Base-by-base conservation (phyloP, 2,113 vertebrate genomes). In the Salvator merianae region DNA sequence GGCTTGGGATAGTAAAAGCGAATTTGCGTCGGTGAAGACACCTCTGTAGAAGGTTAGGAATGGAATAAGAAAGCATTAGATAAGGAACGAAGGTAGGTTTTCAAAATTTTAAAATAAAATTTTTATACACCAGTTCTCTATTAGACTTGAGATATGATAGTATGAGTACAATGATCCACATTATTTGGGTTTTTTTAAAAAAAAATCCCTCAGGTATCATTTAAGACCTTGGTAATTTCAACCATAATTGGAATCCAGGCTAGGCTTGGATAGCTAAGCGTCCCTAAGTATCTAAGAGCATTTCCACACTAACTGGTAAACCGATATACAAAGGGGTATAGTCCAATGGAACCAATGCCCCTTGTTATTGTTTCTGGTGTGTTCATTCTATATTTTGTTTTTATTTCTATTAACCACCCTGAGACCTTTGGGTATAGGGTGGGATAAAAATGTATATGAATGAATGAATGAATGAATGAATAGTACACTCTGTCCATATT, bases 1-100 rank as follows among this genome's bases (percentile, higher is more conserved):
- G 90, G 4, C 38, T 53, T 74, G 83, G 95, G 95, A 26, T 83
- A 87, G 79, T 32, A 76, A 89, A 96, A 95, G 40, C 83, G 62
- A 86, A 93, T 91, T 77, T 75, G n/a, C 22, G 81, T 30, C 70
- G 90, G 84, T 14, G 20, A 36, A 71, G 22, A n/a, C 32, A 5
- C 34, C 40, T 71, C 4, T 81, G 87, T 93, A 87, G 79, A 74
- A 93, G 88, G 77, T 83, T 43, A 79, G 30, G 8, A 24, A 55
- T 84, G 77, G 83, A 3, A 55, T 82, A 86, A 76, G 12, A 0
- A 83, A 36, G 0, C 18, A 70, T 91, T 84, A 93, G 24, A 36
- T 22, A 74, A 1, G 6, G 26, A 47, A 34, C 14, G 87, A 69
- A 85, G 63, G 1, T 24, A 24, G 65, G 43, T 43, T 90, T 88